phyloP scores from a whole-genome alignment of 2,113 vertebrate genomes.

The Thermophis baileyi region DNA sequence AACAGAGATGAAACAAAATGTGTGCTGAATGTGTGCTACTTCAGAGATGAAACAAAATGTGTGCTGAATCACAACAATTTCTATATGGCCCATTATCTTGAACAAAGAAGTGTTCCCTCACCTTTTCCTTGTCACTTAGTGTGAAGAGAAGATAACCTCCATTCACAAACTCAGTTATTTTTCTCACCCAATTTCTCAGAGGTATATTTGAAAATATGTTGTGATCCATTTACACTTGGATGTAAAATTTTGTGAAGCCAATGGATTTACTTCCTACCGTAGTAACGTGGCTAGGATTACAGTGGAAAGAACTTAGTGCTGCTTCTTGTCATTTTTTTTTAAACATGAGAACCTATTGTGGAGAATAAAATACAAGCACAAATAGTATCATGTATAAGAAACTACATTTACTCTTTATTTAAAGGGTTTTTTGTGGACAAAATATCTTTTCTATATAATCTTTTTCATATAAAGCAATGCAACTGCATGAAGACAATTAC shows the following conservation, averaged over 20 bases:
- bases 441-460: not conserved
- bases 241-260: not conserved
- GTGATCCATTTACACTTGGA: not conserved
- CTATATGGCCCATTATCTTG: not conserved
- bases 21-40: not conserved
- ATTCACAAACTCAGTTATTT: not conserved
- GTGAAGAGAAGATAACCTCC: not conserved
- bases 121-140: not conserved
- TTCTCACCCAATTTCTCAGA: not conserved
- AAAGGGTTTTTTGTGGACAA: not conserved
- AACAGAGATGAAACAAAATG: not conserved
- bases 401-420: not conserved
- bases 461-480: not conserved
- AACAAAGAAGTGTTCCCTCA: not conserved
- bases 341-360: not conserved
- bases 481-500: not conserved
- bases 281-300: not conserved
- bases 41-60: not conserved
- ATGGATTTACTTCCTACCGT: not conserved
- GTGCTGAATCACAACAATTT: constrained; percentile 1
- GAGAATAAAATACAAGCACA: not conserved
- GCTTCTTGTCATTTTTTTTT: not conserved
- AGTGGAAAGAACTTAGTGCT: not conserved
- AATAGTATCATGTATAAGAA: not conserved
- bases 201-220: not conserved